Evolutionary conservation across 2,888 invertebrate genomes (phyloP), one percentile per base, ranked within the genome.

Genomic region (Melanostoma mellinum): DNA sequence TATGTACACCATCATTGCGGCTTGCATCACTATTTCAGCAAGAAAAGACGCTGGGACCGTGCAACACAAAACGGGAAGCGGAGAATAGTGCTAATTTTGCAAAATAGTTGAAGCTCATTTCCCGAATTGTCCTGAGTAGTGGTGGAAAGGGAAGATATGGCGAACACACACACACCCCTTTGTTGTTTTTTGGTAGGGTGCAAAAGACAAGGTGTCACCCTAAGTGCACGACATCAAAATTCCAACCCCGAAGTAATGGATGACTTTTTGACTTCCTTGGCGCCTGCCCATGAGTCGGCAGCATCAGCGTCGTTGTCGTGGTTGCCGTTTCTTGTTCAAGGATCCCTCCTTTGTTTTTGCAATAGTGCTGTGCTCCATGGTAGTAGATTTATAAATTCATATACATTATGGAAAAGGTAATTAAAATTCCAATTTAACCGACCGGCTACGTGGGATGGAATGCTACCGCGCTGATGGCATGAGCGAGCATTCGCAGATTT

Each of bases 331-430:
- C 32, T n/a, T 52, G 4, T 65, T 65, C 36, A 20, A 65, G 72
- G 33, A 53, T 9, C 60, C 61, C 53, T 68, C 77, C 60, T 65
- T 78, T 75, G 60, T 74, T 53, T 60, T 9, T 56, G 32, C 9
- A 30, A 55, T 53, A 69, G 65, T 40, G n/a, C n/a, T n/a, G 42
- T 76, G 35, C 42, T 53, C 68, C 55, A 74, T 38, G 74, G 56
- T 52, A 50, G 61, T 52, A 56, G 61, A 76, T 81, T 81, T 82
- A 73, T 74, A 78, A 74, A 79, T 78, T 74, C 74, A 79, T 71
- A 61, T 79, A 79, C 73, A 87, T 87, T 87, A 87, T 87, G 84
- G 86, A 86, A 81, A 86, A 87, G 87, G 87, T 87, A 87, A 87
- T 87, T 87, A 87, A 87, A 87, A 87, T 86, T 86, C 86, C 79